These are phyloP conservation scores for Agraylea sexmaculata DNA, from an alignment of 1,140 invertebrate species.

Conservation along the genomic window DNA sequence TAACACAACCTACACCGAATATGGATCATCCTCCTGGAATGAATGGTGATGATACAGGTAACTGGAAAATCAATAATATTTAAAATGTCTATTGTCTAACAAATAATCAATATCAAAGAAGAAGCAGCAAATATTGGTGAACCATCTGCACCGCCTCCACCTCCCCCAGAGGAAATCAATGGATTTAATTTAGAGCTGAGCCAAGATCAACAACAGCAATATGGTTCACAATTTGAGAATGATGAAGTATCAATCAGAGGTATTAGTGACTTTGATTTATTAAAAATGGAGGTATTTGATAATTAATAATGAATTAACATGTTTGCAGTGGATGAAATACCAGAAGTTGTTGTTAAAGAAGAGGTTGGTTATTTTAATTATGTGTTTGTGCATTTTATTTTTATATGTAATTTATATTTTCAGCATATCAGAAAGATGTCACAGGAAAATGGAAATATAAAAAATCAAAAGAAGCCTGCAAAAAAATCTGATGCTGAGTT, in stretches of 20 bases:
- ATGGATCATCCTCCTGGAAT: conserved; percentile 20
- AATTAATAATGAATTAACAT: neutral
- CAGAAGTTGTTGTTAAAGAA: conserved; percentile 25
- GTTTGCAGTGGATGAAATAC: conserved; percentile 18
- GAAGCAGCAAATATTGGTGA: conserved; percentile 32
- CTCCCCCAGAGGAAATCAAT: conserved; percentile 27
- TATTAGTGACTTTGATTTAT: conserved; percentile 25
- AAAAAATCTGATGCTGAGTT: conserved; percentile 19
- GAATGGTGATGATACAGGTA: conserved; percentile 4
- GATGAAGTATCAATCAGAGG: conserved; percentile 38
- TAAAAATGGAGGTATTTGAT: neutral
- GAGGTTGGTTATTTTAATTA: conserved; percentile 24
- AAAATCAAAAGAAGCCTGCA: neutral
- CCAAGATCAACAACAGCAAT: conserved; percentile 59
- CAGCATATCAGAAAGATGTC: neutral
- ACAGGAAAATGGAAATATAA: neutral
- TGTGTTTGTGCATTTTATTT: neutral
- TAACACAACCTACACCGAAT: conserved; percentile 46
- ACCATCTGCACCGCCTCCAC: conserved; percentile 26
- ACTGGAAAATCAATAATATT: neutral
- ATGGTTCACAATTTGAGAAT: conserved; percentile 56
- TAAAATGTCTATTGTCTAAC: conserved; percentile 3
- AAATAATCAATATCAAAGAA: conserved; percentile 31
- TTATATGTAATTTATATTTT: conserved; percentile 4
- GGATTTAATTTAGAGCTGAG: conserved; percentile 62